Percentiles rank a stretch among this genome's conserved stretches.
phyloP scores from a whole-genome alignment of 2,888 invertebrate species.

The Drosophila fungiperda region DNA sequence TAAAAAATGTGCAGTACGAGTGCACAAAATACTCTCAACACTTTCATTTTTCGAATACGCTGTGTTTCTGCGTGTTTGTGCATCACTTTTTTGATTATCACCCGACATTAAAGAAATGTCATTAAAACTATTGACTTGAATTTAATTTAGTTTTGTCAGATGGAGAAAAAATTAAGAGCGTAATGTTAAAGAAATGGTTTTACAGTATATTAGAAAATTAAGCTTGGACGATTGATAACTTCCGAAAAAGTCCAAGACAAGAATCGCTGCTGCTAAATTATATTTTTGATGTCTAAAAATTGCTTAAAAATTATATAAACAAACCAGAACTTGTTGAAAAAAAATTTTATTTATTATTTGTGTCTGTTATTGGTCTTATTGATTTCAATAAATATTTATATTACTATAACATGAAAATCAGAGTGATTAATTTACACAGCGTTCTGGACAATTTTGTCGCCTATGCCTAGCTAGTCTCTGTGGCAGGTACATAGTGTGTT shows the following conservation, averaged over 20 bases:
- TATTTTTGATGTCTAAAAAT: background rate
- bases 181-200: background rate
- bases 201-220: background rate
- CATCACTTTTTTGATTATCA: slow-evolving; percentile 34
- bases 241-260: background rate
- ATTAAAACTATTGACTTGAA: background rate
- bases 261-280: background rate
- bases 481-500: slow-evolving; percentile 29
- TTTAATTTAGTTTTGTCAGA: slow-evolving; percentile 8
- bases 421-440: background rate
- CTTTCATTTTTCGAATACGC: slow-evolving; percentile 62
- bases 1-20: slow-evolving; percentile 67
- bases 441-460: slow-evolving; percentile 67
- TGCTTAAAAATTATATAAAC: background rate
- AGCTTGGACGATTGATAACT: too few species aligned
- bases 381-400: background rate
- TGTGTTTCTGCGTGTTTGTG: slow-evolving; percentile 15
- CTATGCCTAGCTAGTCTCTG: slow-evolving; percentile 27
- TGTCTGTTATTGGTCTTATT: background rate
- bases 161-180: background rate
- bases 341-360: too few species aligned
- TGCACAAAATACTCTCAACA: slow-evolving; percentile 73
- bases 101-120: slow-evolving; percentile 31
- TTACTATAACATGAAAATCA: background rate
- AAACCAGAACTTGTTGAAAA: background rate